A percentile compares a stretch with the other conserved stretches of the same genome.
Evolutionary conservation across 2,797 vertebrate species (phyloP).

Genomic region (Hyperoplus lanceolatus): DNA sequence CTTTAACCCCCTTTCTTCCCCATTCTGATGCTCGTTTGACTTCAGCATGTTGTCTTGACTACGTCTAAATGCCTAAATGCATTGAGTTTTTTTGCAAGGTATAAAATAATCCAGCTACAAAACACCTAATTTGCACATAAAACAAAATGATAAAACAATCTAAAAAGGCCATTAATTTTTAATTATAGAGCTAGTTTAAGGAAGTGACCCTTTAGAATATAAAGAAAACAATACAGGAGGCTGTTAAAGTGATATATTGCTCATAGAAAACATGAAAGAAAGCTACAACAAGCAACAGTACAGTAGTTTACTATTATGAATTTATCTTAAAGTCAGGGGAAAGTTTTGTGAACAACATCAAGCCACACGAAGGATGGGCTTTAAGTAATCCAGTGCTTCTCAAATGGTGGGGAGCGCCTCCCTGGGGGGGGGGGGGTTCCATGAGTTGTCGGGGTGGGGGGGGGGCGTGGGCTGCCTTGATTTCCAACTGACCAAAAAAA

Average conservation of each 20-base stretch:
- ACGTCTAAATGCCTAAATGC: no score
- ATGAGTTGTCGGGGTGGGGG: no score
- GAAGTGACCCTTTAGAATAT: background rate
- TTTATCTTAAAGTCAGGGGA: background rate
- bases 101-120: background rate
- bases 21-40: no score
- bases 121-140: background rate
- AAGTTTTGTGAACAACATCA: background rate
- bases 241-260: background rate
- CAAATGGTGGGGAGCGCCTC: no score
- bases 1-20: no score
- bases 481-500: no score
- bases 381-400: background rate
- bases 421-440: no score
- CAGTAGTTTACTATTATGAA: background rate
- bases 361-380: background rate
- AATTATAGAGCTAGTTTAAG: background rate
- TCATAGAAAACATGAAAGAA: background rate
- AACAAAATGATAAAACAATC: background rate
- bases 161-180: background rate
- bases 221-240: background rate
- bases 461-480: no score
- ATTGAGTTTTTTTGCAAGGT: background rate
- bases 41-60: no score
- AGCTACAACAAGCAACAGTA: background rate